These are phyloP conservation scores for Probosciger aterrimus DNA, from an alignment of 2,113 vertebrate species.

Conservation along the genomic window DNA sequence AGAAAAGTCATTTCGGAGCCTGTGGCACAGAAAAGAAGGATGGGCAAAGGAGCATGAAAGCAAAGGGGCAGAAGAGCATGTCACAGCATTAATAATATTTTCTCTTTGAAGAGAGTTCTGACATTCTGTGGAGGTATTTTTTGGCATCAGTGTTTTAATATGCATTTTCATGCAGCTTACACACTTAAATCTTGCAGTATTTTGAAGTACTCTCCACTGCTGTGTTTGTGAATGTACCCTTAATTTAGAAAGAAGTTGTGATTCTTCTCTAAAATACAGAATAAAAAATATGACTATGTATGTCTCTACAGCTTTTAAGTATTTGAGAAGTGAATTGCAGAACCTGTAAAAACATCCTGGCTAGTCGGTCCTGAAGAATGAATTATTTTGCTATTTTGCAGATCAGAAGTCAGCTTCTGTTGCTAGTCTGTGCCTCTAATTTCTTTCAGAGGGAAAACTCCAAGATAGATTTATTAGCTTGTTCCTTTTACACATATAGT, in stretches of 20 bases:
- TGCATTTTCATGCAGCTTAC: neutral
- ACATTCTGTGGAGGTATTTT: constrained; percentile 38
- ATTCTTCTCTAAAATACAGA: neutral
- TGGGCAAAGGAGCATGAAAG: constrained; percentile 17
- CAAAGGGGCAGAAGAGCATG: neutral
- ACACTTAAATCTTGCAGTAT: neutral
- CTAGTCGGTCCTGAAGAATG: accelerated
- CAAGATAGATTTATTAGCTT: neutral
- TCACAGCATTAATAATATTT: constrained; percentile 16
- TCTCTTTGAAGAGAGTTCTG: constrained; percentile 50
- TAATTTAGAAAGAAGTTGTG: neutral
- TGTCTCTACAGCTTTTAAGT: neutral
- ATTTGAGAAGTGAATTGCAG: neutral
- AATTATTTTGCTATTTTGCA: neutral
- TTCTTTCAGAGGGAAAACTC: neutral
- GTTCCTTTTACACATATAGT: neutral
- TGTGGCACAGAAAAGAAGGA: neutral
- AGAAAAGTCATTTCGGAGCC: neutral
- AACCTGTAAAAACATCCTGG: neutral
- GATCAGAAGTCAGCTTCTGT: neutral
- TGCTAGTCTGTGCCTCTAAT: neutral
- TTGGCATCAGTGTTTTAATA: constrained; percentile 21
- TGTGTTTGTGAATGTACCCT: neutral
- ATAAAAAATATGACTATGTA: neutral
- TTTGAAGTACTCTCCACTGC: neutral